Evolutionary conservation across 2,113 vertebrate genomes (phyloP), one percentile per base, ranked within the genome.

Genomic region (Anoura caudifer): DNA sequence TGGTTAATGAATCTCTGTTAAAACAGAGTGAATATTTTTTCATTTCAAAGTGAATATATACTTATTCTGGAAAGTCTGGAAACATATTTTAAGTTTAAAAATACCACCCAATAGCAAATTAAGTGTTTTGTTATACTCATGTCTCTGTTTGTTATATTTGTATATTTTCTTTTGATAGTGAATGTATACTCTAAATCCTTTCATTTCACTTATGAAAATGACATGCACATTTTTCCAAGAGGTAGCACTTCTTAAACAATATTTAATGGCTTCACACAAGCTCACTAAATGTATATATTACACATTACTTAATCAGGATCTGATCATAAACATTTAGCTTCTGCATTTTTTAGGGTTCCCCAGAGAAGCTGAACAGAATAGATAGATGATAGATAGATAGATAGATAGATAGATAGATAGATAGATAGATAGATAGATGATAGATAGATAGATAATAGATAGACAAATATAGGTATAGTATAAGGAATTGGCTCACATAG

Each of bases 161-260:
- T 79, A 12, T 65, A 10, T 92, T 69, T 87, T 24, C 5, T 54
- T 33, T 81, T 87, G 47, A 67, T 31, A 54, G 8, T 90, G 17
- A 65, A 16, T 87, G 67, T 72, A 33, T 3, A 63, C 22, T 41
- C 33, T 47, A 77, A 93, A 85, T 17, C 0, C 31, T 96, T 94
- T 7, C 6, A 65, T 88, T 96, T 91, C 24, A 82, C n/a, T 94
- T 97, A 84, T 65, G 19, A 94, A 95, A 95, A 82, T 54, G 9
- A 43, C 59, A 61, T 33, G 43, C 5, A 33, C 22, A 63, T 61
- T 90, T 83, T 88, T 82, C 20, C 17, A 92, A 8, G 26, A 84
- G 20, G 14, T 90, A 38, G 61, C 9, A 36, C 2, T 41, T 93
- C 24, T 84, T 91, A 65, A 77, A 77, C 22, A 94, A 72, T 73